Evolutionary conservation across 2,797 vertebrate species (phyloP).

Genomic region (Rhinichthys osculus): DNA sequence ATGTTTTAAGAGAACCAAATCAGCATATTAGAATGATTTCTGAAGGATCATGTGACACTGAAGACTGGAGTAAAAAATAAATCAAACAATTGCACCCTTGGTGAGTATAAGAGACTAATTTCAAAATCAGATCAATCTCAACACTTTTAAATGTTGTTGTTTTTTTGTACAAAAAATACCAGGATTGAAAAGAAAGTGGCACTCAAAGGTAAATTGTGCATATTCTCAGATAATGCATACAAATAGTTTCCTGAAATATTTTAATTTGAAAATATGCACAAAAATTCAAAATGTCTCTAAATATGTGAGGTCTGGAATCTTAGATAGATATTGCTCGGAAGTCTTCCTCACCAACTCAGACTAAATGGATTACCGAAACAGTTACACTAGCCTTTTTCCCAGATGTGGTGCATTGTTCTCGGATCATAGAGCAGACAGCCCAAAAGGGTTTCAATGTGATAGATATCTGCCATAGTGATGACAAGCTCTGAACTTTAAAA

Average conservation of each 20-base stretch:
- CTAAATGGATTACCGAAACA: background rate
- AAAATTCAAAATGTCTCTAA: background rate
- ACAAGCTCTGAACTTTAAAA: slow-evolving; percentile 58
- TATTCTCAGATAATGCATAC: background rate
- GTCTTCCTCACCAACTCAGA: background rate
- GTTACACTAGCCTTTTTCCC: background rate
- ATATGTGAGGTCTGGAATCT: background rate
- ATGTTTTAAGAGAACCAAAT: background rate
- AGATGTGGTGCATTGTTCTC: background rate
- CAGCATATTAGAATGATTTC: background rate
- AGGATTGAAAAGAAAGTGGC: background rate
- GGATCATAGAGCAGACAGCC: background rate
- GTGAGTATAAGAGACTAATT: background rate
- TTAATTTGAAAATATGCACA: background rate
- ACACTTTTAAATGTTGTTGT: background rate
- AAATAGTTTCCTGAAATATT: background rate
- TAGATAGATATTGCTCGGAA: background rate
- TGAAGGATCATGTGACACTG: background rate
- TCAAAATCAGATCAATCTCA: background rate
- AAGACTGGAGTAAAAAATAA: background rate
- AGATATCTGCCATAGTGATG: background rate
- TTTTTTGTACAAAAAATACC: background rate
- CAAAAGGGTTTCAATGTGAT: background rate
- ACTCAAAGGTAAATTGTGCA: background rate
- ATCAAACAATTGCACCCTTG: background rate